Base-by-base conservation (phyloP, 64 coral and sea anemone genomes). In the Montipora cactus region DNA sequence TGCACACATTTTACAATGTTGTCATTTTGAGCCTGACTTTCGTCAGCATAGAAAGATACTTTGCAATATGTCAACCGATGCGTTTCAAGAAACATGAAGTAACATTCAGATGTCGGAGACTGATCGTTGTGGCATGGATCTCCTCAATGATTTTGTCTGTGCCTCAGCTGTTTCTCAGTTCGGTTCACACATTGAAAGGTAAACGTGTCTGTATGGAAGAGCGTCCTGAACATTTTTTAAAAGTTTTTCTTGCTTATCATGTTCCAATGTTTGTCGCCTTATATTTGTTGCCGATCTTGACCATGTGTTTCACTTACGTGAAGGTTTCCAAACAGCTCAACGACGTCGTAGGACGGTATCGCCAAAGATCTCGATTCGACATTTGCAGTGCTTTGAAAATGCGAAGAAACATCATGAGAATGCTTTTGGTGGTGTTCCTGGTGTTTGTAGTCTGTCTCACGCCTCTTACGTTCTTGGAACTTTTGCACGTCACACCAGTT, bases 41-140 rank as follows among this genome's bases (percentile, higher is more conserved):
- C 23, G 85, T 93, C 19, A 93, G 92, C 49, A 45, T 93, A 4
- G 92, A 93, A 47, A 87, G 85, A 62, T 93, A 88, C 59, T 67
- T 69, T 7, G 92, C 92, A 16, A 93, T 93, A 75, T 93, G 92
- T 44, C 22, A 88, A n/a, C 92, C 83, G 5, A 7, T 93, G 44
- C 50, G 59, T 9, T 88, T 87, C 74, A 85, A 81, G 25, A 64
- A 28, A 44, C 83, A 88, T 21, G 67, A 93, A 52, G 71, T 55
- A 57, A 59, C 12, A 14, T 72, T 80, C 52, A 88, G 57, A 2
- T 25, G 44, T 4, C 12, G 76, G 52, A 77, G 44, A 10, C 59
- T 93, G 13, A 79, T 88, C 22, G 0, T 52, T 2, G 59, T 55
- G 5, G 64, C 61, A 51, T 93, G 92, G 92, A 52, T 88, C 21